These are phyloP conservation scores for Myotis davidii DNA, from an alignment of 2,113 vertebrate species.

Conservation along the genomic window DNA sequence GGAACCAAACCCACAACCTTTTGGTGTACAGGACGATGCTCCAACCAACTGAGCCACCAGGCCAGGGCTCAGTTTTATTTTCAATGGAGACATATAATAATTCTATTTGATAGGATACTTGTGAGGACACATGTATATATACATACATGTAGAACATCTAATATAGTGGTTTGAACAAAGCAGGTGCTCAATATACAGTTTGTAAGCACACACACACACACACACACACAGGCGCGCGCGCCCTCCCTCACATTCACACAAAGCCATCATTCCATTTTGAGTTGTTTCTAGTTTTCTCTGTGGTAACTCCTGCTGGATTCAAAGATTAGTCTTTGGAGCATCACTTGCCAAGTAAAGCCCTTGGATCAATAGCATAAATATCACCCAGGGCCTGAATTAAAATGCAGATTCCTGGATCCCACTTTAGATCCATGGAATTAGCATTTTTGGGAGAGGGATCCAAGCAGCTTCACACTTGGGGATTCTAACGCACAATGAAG, in stretches of 20 bases:
- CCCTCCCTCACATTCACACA: not conserved
- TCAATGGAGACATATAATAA: not conserved
- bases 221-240: no score
- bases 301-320: not conserved
- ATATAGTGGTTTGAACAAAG: not conserved
- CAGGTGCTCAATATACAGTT: not conserved
- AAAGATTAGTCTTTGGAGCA: not conserved
- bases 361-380: not conserved
- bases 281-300: not conserved
- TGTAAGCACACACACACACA: not conserved
- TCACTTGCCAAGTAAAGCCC: not conserved
- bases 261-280: not conserved
- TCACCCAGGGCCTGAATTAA: not conserved
- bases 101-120: not conserved
- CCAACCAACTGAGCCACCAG: no score
- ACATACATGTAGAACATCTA: not conserved
- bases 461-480: not conserved
- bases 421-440: not conserved
- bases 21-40: no score
- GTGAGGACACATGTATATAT: not conserved
- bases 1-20: no score
- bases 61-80: constrained; percentile 26
- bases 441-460: not conserved
- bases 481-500: not conserved
- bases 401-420: not conserved